Evolutionary conservation across 2,797 vertebrate species (phyloP), one percentile per base, ranked within the genome.

Genomic region (Saxicola maurus): DNA sequence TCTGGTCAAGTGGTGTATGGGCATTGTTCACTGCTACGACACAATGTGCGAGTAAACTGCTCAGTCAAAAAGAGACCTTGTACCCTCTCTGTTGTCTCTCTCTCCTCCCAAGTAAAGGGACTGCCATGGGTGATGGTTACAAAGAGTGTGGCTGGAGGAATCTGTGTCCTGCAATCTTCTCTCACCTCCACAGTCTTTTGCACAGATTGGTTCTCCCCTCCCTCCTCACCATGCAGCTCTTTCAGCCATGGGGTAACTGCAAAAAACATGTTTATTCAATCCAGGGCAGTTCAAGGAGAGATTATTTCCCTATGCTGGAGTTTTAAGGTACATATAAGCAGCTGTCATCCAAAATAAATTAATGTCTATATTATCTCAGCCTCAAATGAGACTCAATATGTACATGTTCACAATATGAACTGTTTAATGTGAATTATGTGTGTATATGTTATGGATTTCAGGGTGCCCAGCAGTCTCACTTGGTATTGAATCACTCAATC

Each of bases 1-100:
- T 97, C 89, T 96, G 85, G 89, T 95, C 84, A 91, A 89, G 74
- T 72, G 83, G 92, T 78, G 53, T 67, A 74, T 77, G 27, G 28
- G 46, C 33, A 92, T 94, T 96, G 91, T 94, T 94, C 57, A 68
- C 66, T 77, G 45, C 78, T 92, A 91, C 56, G 71, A 43, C 59
- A 78, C 56, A 94, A 33, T 33, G 33, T 33, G 33, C 33, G 33
- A 90, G 64, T 66, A 75, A 94, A 94, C 55, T 56, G 68, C 77
- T 92, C 85, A 89, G 74, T 31, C 51, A 81, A 82, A 94, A 95
- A 48, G 40, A 72, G 60, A 45, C 37, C 59, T 79, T 24, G 4
- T 86, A 57, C 87, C 52, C 59, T 84, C 85, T 93, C 84, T 62
- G 91, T 33, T 69, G 42, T 31, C 5, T 40, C 23, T 78, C 8